Conservation (phyloP, 2,888 invertebrate genomes). For the Nezara viridula region DNA sequence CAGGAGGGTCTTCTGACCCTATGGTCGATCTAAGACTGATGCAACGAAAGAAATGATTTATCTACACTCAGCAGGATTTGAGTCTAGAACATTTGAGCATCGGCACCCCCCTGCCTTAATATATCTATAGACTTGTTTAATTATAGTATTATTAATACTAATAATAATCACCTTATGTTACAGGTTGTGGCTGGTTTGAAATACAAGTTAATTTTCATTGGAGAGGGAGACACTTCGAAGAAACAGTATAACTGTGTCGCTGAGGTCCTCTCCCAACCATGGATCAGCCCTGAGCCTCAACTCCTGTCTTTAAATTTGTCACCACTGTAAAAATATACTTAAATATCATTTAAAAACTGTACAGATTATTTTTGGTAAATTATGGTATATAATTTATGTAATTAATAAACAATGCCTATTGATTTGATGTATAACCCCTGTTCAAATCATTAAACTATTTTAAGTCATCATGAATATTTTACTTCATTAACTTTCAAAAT, state of each 20-base stretch:
- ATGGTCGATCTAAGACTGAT: no score
- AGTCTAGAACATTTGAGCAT: no score
- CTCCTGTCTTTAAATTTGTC: conserved; percentile 51
- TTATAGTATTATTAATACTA: neutral
- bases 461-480: neutral
- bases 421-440: neutral
- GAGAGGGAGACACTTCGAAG: conserved; percentile 45
- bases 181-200: conserved; percentile 62
- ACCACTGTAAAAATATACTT: neutral
- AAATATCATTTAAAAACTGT: neutral
- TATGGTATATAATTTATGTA: neutral
- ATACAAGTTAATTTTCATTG: conserved; percentile 54
- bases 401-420: neutral
- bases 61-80: no score
- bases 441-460: neutral
- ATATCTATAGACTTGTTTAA: neutral
- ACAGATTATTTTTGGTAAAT: neutral
- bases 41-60: no score
- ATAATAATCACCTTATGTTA: neutral
- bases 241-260: conserved; percentile 39
- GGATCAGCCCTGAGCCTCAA: conserved; percentile 61
- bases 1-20: no score
- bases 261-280: conserved; percentile 57
- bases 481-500: neutral
- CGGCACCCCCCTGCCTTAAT: no score